Conservation (phyloP, 2,888 invertebrate species). For the Anodontia alba region DNA sequence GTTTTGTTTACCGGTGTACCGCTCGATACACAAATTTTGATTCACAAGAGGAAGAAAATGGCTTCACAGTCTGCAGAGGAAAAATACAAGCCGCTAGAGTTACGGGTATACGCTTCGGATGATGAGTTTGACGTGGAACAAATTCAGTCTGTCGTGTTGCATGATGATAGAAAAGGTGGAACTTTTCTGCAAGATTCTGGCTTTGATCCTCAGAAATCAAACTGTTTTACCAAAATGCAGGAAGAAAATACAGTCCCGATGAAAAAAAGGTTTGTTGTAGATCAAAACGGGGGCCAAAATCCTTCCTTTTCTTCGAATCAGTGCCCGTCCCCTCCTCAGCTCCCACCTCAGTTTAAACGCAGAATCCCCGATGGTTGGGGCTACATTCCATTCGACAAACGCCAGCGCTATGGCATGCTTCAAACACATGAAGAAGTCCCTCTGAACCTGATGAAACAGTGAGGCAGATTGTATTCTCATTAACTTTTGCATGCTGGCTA, state of each 20-base stretch:
- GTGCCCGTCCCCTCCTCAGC: slow-evolving; percentile 30
- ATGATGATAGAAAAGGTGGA: slow-evolving; percentile 22
- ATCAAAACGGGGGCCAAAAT: slow-evolving; percentile 28
- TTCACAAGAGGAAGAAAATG: slow-evolving; percentile 64
- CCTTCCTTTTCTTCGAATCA: neutral
- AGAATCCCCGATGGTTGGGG: slow-evolving; percentile 55
- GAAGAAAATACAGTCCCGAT: slow-evolving; percentile 60
- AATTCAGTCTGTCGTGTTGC: slow-evolving; percentile 32
- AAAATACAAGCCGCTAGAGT: slow-evolving; percentile 50
- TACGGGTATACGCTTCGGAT: slow-evolving; percentile 46
- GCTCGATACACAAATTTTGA: slow-evolving; percentile 71
- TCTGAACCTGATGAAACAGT: slow-evolving; percentile 51
- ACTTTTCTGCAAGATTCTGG: neutral
- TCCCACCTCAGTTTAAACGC: slow-evolving; percentile 48
- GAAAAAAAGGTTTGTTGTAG: slow-evolving; percentile 56
- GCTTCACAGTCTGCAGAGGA: slow-evolving; percentile 36
- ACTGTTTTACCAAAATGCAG: slow-evolving; percentile 44
- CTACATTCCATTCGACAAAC: slow-evolving; percentile 50
- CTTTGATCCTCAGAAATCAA: slow-evolving; percentile 33
- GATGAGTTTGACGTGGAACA: slow-evolving; percentile 43
- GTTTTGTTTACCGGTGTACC: slow-evolving; percentile 73
- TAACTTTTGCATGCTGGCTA: too few relatives aligned
- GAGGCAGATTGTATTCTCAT: neutral
- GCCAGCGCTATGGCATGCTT: slow-evolving; percentile 56
- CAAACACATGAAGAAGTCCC: slow-evolving; percentile 46